Base-by-base conservation (phyloP, 2,113 vertebrate species). In the Litocranius walleri region DNA sequence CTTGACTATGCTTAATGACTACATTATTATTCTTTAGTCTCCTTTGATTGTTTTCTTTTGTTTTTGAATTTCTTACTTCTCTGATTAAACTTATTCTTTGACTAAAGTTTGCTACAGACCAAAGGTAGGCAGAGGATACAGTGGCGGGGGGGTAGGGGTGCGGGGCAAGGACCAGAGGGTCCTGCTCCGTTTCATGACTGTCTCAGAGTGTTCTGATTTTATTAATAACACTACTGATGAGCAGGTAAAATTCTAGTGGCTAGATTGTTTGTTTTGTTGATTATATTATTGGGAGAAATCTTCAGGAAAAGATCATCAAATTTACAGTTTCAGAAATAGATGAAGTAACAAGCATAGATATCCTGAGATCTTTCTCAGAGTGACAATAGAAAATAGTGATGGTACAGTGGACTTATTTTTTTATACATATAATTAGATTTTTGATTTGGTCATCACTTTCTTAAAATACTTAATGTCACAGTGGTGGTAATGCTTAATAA, bases 301-400 rank as follows among this genome's bases (percentile, higher is more conserved):
- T 50, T 86, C 29, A 86, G 50, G 94, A 90, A 90, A 82, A 90
- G 30, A 57, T 64, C 11, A 67, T 54, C 45, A 52, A 1, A 67
- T 94, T 90, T 95, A 52, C 8, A 61, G 59, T 23, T 91, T 95
- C 54, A 50, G 84, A 97, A 97, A 45, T 62, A 87, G 83, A 62
- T 1, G 17, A 48, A 21, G 33, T 61, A 45, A 74, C 13, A 71
- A 91, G 7, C 25, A 1, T 64, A 54, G 33, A 45, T 43, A 56
- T 80, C 23, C 14, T 71, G 29, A 78, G 2, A 50, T 77, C 45
- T 89, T 92, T 88, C 64, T 94, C 33, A 88, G 78, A 71, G 21
- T 74, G 36, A 80, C 11, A 85, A 3, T 50, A 57, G 82, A 82
- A 83, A 82, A 61, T 64, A 93, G 50, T 87, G 88, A 52, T 52